Evolutionary conservation across 2,797 vertebrate species (phyloP).

Genomic region (Rhabdophis nuchalis): DNA sequence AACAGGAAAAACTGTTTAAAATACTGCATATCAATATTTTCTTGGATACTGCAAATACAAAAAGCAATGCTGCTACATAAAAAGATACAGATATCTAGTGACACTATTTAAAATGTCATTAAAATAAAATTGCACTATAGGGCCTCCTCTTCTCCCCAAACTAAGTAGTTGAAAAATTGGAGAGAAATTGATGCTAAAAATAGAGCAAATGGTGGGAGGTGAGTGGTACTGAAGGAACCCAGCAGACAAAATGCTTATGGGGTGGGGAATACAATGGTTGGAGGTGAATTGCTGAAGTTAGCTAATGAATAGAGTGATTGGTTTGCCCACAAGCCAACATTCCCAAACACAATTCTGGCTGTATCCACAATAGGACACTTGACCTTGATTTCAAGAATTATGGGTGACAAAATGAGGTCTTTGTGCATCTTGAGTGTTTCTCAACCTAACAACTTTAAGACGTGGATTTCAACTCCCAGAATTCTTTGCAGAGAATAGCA

Average conservation of each 20-base stretch:
- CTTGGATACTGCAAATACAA: not conserved
- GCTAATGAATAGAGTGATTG: not conserved
- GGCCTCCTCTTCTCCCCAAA: not conserved
- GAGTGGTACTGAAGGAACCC: not conserved
- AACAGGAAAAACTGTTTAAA: not conserved
- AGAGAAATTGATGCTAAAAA: not conserved
- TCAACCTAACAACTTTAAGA: too few relatives aligned
- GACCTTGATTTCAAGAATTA: not conserved
- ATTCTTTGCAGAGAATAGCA: not conserved
- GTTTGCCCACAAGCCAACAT: not conserved
- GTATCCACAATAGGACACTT: not conserved
- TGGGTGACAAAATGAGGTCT: not conserved
- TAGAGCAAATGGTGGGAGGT: not conserved
- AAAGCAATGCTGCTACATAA: not conserved
- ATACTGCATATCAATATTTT: not conserved
- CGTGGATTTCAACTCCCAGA: too few relatives aligned
- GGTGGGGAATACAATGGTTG: not conserved
- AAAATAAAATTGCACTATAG: not conserved
- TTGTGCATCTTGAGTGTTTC: not conserved
- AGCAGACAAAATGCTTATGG: not conserved
- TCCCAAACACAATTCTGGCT: not conserved
- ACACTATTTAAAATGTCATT: not conserved
- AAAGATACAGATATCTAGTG: not conserved
- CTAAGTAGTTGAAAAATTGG: not conserved
- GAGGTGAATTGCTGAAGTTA: not conserved